Conservation (phyloP, 2,797 vertebrate genomes). For the Sciaenops ocellatus region DNA sequence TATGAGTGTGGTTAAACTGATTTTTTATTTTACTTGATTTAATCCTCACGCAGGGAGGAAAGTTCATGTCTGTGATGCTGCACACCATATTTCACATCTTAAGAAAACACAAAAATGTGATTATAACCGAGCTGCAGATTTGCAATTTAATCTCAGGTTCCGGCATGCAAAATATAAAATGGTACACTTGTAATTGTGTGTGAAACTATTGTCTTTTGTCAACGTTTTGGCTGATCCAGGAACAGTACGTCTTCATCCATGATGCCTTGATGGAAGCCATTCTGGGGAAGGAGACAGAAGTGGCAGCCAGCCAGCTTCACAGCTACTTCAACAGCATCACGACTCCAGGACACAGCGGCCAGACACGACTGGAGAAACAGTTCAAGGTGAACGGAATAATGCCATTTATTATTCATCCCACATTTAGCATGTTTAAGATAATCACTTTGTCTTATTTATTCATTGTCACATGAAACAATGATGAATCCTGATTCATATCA, state of each 20-base stretch:
- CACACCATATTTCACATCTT: neutral
- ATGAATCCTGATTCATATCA: too few relatives aligned
- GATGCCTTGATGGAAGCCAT: conserved; percentile 97
- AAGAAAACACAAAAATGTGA: neutral
- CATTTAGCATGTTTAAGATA: neutral
- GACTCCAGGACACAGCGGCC: conserved; percentile 88
- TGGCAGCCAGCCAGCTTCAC: conserved; percentile 89
- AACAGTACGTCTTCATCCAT: conserved; percentile 97
- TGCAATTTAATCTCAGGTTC: neutral
- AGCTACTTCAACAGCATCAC: conserved; percentile 93
- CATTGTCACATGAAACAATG: too few relatives aligned
- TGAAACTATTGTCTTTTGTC: neutral
- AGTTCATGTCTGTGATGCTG: neutral
- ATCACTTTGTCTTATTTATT: neutral
- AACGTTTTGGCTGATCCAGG: conserved; percentile 76
- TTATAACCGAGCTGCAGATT: neutral
- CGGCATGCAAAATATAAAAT: neutral
- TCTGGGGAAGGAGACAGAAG: conserved; percentile 93
- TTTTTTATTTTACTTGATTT: neutral
- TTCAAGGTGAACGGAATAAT: conserved; percentile 87
- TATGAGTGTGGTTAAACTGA: neutral
- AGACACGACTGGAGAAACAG: conserved; percentile 92
- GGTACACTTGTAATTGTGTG: neutral
- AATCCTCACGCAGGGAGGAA: neutral
- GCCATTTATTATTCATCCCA: neutral